Evolutionary conservation across 30 jellyfish, hydroid and myxozoan species (phyloP).

Genomic region (Aurelia aurita): DNA sequence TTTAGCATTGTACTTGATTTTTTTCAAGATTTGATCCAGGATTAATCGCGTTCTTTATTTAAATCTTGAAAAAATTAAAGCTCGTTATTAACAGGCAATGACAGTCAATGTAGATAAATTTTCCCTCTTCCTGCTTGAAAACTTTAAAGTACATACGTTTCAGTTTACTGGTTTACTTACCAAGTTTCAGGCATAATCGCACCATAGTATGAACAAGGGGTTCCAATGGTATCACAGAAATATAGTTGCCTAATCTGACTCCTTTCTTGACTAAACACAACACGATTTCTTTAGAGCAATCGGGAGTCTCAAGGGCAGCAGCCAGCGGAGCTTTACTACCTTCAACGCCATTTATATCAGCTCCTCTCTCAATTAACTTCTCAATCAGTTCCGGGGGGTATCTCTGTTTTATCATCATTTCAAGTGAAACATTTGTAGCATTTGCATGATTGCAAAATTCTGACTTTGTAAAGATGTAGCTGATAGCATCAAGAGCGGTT

Average conservation of each 20-base stretch:
- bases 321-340: neutral
- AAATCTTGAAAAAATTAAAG: too few relatives aligned
- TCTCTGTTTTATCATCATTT: neutral
- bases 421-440: neutral
- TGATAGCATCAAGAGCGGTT: slow-evolving; percentile 3
- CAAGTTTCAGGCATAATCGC: neutral
- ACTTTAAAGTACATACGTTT: too few relatives aligned
- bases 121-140: too few relatives aligned
- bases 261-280: neutral
- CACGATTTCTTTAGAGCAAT: neutral
- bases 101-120: too few relatives aligned
- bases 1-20: too few relatives aligned
- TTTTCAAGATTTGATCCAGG: too few relatives aligned
- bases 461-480: neutral
- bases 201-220: slow-evolving; percentile 4
- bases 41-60: too few relatives aligned
- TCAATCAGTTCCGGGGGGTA: neutral
- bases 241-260: neutral
- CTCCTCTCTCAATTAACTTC: slow-evolving; percentile 12
- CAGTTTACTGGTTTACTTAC: neutral
- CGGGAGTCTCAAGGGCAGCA: neutral
- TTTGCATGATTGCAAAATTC: neutral
- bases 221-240: neutral
- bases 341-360: neutral
- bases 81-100: too few relatives aligned